phyloP scores from a whole-genome alignment of 2,888 invertebrate genomes.

The Pseudococcus jackbeardsleyi region DNA sequence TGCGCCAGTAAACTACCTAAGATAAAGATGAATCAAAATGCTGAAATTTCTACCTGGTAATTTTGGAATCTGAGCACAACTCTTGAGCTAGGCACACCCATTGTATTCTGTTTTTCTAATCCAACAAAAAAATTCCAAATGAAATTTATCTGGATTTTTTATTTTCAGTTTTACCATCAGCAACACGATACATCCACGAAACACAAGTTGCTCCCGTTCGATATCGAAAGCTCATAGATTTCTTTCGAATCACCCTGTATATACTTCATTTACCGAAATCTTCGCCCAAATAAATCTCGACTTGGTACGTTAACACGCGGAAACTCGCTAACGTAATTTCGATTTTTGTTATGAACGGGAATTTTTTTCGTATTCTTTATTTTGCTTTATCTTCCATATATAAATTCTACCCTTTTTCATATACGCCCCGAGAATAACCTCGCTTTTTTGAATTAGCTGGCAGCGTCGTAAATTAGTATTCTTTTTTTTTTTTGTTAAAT shows the following conservation, averaged over 20 bases:
- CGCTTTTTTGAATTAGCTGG: conserved; percentile 33
- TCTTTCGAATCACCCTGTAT: conserved; percentile 14
- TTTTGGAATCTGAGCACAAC: too few species aligned
- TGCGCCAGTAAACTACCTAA: too few species aligned
- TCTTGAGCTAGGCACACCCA: too few species aligned
- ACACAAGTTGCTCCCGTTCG: background rate
- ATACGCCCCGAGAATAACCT: conserved; percentile 17
- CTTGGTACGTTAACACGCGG: conserved; percentile 17
- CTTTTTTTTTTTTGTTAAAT: conserved; percentile 14
- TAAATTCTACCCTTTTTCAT: conserved; percentile 44
- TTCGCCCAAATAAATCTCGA: conserved; percentile 31
- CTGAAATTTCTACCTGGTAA: too few species aligned
- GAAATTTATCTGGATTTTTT: too few species aligned
- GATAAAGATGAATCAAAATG: too few species aligned
- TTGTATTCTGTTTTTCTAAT: too few species aligned
- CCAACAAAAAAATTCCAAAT: too few species aligned
- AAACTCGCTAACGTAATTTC: conserved; percentile 56
- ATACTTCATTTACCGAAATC: conserved; percentile 17
- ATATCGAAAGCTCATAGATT: background rate
- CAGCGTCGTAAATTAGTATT: conserved; percentile 39
- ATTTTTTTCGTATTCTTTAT: conserved; percentile 46
- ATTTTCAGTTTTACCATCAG: too few species aligned
- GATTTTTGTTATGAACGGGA: conserved; percentile 27
- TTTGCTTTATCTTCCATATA: conserved; percentile 30
- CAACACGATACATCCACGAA: too few species aligned